phyloP scores from a whole-genome alignment of 2,113 vertebrate genomes.

The Ammodytes dubius region DNA sequence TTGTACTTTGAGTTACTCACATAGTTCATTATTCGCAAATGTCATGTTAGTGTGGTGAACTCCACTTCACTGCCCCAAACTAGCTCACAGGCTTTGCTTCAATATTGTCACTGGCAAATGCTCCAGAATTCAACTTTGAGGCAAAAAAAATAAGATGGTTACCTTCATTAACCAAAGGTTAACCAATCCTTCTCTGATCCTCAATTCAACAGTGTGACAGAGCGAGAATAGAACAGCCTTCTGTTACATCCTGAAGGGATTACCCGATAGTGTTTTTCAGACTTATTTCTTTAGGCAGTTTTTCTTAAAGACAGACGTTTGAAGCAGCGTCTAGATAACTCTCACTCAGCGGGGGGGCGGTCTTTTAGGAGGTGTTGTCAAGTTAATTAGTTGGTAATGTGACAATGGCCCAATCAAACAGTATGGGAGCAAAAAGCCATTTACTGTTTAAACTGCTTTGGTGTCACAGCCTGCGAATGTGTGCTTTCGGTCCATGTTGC shows the following conservation, averaged over 20 bases:
- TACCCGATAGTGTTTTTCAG: slow-evolving; percentile 14
- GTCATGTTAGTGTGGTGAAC: neutral
- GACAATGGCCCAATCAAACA: slow-evolving; percentile 60
- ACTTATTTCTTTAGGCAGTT: slow-evolving; percentile 17
- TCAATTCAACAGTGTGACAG: slow-evolving; percentile 7
- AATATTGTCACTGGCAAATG: neutral
- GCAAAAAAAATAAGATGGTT: slow-evolving; percentile 16
- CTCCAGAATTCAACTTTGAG: slow-evolving; percentile 27
- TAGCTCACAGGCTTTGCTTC: neutral
- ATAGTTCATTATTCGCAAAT: neutral
- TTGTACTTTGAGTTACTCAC: neutral
- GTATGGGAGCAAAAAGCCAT: slow-evolving; percentile 24
- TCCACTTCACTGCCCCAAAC: neutral
- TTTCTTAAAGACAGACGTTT: slow-evolving; percentile 57
- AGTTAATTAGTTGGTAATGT: slow-evolving; percentile 69
- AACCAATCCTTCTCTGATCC: slow-evolving; percentile 16
- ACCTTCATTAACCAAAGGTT: slow-evolving; percentile 45
- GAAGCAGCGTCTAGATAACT: slow-evolving; percentile 53
- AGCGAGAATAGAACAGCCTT: slow-evolving; percentile 7
- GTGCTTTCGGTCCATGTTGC: slow-evolving; percentile 11
- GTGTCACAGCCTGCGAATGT: slow-evolving; percentile 30
- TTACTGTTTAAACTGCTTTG: slow-evolving; percentile 25
- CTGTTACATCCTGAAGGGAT: slow-evolving; percentile 30
- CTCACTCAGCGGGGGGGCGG: slow-evolving; percentile 43
- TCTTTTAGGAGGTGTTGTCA: slow-evolving; percentile 54